Conservation (phyloP, 2,888 invertebrate species). For the Lagria hirta region DNA sequence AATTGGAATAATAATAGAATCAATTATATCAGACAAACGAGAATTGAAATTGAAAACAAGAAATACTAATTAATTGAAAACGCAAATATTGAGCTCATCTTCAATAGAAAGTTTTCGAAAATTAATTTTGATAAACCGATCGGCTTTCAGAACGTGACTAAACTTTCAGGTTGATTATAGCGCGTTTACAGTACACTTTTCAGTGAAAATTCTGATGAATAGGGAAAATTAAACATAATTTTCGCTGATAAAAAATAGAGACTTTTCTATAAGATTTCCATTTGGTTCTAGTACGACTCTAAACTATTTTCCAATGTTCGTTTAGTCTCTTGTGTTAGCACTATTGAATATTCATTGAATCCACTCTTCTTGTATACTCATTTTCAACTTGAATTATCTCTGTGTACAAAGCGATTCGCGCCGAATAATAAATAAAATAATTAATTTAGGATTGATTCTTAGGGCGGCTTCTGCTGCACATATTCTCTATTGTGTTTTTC, state of each 20-base stretch:
- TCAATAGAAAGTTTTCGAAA: constrained; percentile 36
- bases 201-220: not conserved
- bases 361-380: constrained; percentile 29
- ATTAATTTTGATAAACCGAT: constrained; percentile 33
- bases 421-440: constrained; percentile 27
- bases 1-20: constrained; percentile 46
- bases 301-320: constrained; percentile 39
- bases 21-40: constrained; percentile 47
- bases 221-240: too few relatives aligned
- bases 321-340: constrained; percentile 42
- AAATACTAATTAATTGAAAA: constrained; percentile 51
- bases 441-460: constrained; percentile 20
- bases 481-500: not conserved
- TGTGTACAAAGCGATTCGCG: constrained; percentile 26
- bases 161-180: too few relatives aligned
- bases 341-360: constrained; percentile 45
- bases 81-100: constrained; percentile 47
- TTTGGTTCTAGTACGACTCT: constrained; percentile 24
- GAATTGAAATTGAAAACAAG: constrained; percentile 48
- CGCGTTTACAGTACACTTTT: too few relatives aligned
- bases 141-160: constrained; percentile 3
- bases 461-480: too few relatives aligned
- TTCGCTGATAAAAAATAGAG: too few relatives aligned
- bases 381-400: constrained; percentile 29
- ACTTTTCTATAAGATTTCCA: too few relatives aligned